Conservation (phyloP, 2,888 invertebrate genomes). For the Ptychoptera albimana region DNA sequence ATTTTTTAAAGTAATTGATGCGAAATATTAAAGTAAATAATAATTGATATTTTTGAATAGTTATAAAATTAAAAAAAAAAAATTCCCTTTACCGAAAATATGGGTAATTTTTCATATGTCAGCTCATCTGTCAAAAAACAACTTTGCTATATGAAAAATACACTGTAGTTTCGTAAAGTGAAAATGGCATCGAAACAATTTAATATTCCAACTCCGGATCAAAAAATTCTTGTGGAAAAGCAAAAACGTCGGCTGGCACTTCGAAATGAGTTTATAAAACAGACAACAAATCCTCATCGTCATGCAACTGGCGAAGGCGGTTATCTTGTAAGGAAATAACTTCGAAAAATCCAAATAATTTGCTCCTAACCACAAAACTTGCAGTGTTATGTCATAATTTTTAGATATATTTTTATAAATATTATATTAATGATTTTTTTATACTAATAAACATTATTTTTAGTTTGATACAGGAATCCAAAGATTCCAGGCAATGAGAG, state of each 20-base stretch:
- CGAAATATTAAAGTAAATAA: too few relatives aligned
- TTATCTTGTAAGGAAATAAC: constrained; percentile 44
- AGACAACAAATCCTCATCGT: constrained; percentile 51
- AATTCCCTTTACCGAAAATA: too few relatives aligned
- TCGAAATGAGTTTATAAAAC: constrained; percentile 54
- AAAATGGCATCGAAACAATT: too few relatives aligned
- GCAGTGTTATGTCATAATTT: not conserved
- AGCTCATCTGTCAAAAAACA: too few relatives aligned
- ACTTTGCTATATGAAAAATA: too few relatives aligned
- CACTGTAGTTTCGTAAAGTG: too few relatives aligned
- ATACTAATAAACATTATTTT: constrained; percentile 20
- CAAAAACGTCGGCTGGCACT: constrained; percentile 23
- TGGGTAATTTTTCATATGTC: too few relatives aligned
- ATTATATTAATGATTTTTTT: not conserved
- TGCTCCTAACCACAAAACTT: not conserved
- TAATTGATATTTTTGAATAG: too few relatives aligned
- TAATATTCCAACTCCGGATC: too few relatives aligned
- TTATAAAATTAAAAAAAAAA: too few relatives aligned
- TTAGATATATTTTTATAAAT: not conserved
- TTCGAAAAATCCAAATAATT: not conserved
- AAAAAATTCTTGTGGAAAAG: constrained; percentile 3
- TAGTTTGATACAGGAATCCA: constrained; percentile 72
- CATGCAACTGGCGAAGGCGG: constrained; percentile 51
- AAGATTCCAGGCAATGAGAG: constrained; percentile 55
- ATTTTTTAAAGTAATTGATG: too few relatives aligned